phyloP scores from a whole-genome alignment of 2,888 invertebrate genomes.

The Oithona nana region DNA sequence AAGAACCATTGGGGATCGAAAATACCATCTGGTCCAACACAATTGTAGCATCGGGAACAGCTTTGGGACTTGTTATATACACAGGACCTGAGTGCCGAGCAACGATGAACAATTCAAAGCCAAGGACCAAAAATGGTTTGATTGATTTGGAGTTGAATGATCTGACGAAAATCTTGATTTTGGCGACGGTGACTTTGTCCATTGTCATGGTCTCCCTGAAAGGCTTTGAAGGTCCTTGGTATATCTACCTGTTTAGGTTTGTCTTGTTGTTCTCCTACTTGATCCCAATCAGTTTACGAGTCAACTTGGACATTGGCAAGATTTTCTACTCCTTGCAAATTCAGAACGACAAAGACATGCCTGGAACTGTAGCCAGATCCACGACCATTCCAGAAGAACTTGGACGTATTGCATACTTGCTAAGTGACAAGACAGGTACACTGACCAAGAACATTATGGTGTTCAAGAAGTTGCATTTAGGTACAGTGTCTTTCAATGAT shows the following conservation, averaged over 20 bases:
- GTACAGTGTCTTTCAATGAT: conserved; percentile 70
- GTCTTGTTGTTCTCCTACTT: conserved; percentile 95
- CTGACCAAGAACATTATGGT: conserved; percentile 98
- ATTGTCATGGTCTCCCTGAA: conserved; percentile 89
- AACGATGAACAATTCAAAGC: conserved; percentile 94
- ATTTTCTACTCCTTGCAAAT: conserved; percentile 93
- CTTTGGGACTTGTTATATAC: conserved; percentile 85
- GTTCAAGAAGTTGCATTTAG: conserved; percentile 82
- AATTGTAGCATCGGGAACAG: conserved; percentile 88
- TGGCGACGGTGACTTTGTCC: conserved; percentile 70
- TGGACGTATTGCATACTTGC: conserved; percentile 83
- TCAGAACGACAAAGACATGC: conserved; percentile 75
- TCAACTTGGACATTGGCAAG: conserved; percentile 97
- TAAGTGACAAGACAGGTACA: conserved; percentile 96
- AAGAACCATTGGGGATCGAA: conserved; percentile 76
- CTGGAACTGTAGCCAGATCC: conserved; percentile 82
- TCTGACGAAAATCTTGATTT: conserved; percentile 78
- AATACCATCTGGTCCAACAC: conserved; percentile 98
- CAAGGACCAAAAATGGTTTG: conserved; percentile 85
- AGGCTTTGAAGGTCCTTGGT: conserved; percentile 92
- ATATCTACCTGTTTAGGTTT: conserved; percentile 85
- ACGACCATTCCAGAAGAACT: conserved; percentile 97
- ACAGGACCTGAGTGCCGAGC: conserved; percentile 90
- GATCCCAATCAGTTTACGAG: conserved; percentile 94
- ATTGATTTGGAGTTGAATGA: conserved; percentile 91